phyloP scores from a whole-genome alignment of 2,888 invertebrate species.

The Eubasilissa splendida region DNA sequence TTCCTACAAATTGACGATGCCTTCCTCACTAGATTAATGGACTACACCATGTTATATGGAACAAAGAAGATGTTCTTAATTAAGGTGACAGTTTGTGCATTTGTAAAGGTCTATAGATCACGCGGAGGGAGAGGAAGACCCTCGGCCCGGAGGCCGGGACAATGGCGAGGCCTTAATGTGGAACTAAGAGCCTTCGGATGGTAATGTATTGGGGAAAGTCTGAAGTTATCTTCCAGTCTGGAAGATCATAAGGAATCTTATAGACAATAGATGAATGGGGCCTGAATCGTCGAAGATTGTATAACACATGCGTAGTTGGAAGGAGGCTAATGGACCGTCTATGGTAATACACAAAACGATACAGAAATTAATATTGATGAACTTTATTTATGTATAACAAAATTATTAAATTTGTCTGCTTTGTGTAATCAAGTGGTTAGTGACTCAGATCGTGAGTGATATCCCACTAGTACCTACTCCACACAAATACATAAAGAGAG shows the following conservation, averaged over 20 bases:
- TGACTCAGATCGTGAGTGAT: too few relatives aligned
- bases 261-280: slow-evolving; percentile 33
- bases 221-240: slow-evolving; percentile 12
- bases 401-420: too few relatives aligned
- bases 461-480: too few relatives aligned
- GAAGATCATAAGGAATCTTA: slow-evolving; percentile 23
- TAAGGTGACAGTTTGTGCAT: slow-evolving; percentile 40
- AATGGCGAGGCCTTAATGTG: slow-evolving; percentile 35
- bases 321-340: slow-evolving; percentile 11
- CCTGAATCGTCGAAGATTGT: slow-evolving; percentile 26
- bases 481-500: too few relatives aligned
- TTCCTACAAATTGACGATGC: slow-evolving; percentile 18
- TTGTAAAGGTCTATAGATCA: slow-evolving; percentile 32
- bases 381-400: too few relatives aligned
- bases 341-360: background rate
- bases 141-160: slow-evolving; percentile 3
- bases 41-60: slow-evolving; percentile 18
- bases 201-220: slow-evolving; percentile 24
- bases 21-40: slow-evolving; percentile 22
- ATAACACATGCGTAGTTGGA: background rate
- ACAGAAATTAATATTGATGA: too few relatives aligned
- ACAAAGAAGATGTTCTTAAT: slow-evolving; percentile 38
- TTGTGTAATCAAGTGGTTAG: too few relatives aligned
- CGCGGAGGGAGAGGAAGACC: slow-evolving; percentile 11
- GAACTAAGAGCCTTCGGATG: slow-evolving; percentile 32